Evolutionary conservation across 2,113 vertebrate species (phyloP).

Genomic region (Lasiurus cinereus): DNA sequence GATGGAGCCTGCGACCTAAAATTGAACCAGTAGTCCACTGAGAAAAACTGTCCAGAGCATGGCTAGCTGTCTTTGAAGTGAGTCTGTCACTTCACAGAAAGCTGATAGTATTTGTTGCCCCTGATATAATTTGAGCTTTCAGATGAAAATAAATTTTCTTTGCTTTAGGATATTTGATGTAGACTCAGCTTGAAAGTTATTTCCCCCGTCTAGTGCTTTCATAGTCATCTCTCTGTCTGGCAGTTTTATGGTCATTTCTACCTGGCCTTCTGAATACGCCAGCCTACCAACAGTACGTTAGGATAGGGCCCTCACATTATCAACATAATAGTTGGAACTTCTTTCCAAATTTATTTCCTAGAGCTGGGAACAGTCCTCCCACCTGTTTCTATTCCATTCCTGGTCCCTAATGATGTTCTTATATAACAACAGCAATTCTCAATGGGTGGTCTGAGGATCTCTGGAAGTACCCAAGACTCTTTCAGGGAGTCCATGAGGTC

Average conservation of each 20-base stretch:
- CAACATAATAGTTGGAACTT: not conserved
- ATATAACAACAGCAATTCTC: constrained; percentile 18
- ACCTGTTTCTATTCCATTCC: not conserved
- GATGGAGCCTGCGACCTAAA: too few species aligned
- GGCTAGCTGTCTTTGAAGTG: constrained; percentile 6
- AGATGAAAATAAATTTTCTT: constrained; percentile 38
- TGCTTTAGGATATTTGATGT: constrained; percentile 19
- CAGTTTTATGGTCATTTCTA: not conserved
- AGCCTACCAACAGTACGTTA: not conserved
- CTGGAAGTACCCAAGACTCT: not conserved
- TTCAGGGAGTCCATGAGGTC: not conserved
- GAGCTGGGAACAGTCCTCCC: not conserved
- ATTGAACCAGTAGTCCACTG: too few species aligned
- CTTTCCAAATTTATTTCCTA: not conserved
- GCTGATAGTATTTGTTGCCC: not conserved
- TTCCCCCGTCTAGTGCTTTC: not conserved
- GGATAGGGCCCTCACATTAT: not conserved
- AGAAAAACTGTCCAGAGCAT: not conserved
- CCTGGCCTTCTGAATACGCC: not conserved
- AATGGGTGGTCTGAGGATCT: not conserved
- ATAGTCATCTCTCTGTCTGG: not conserved
- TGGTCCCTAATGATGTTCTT: not conserved
- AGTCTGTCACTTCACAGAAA: constrained; percentile 5
- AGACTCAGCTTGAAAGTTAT: not conserved
- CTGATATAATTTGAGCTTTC: constrained; percentile 27